Evolutionary conservation across 2,797 vertebrate species (phyloP).

Genomic region (Melanotaenia boesemani): DNA sequence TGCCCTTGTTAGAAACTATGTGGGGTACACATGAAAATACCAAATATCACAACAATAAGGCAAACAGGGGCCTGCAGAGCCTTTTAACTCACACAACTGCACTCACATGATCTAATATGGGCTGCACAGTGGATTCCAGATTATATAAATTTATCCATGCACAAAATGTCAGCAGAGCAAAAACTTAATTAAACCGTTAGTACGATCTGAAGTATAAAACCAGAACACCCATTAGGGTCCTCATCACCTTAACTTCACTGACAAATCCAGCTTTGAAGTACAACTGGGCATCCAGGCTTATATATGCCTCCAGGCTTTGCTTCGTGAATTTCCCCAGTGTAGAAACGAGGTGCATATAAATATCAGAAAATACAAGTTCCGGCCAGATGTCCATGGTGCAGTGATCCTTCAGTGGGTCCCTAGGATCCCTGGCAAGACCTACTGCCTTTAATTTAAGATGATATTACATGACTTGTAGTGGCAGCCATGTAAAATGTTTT

Average conservation of each 20-base stretch:
- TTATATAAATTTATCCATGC: background rate
- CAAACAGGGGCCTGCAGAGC: background rate
- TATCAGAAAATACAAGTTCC: background rate
- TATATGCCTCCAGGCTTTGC: background rate
- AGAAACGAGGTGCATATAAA: background rate
- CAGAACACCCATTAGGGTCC: background rate
- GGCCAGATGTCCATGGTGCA: background rate
- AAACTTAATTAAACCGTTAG: background rate
- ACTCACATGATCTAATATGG: background rate
- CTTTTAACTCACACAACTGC: background rate
- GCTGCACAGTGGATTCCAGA: background rate
- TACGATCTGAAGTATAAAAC: background rate
- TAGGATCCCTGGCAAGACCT: background rate
- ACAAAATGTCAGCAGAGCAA: background rate
- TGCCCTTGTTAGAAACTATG: too few relatives aligned
- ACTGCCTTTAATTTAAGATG: background rate
- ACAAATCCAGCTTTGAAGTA: background rate
- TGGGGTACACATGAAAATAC: too few relatives aligned
- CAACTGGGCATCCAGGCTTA: background rate
- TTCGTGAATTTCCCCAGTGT: background rate
- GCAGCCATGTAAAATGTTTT: background rate
- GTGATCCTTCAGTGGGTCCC: background rate
- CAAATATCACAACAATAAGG: background rate
- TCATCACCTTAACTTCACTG: background rate
- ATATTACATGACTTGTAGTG: background rate